Evolutionary conservation across 1,140 invertebrate species (phyloP), one percentile per base, ranked within the genome.

Genomic region (Drosophila nebulosa): DNA sequence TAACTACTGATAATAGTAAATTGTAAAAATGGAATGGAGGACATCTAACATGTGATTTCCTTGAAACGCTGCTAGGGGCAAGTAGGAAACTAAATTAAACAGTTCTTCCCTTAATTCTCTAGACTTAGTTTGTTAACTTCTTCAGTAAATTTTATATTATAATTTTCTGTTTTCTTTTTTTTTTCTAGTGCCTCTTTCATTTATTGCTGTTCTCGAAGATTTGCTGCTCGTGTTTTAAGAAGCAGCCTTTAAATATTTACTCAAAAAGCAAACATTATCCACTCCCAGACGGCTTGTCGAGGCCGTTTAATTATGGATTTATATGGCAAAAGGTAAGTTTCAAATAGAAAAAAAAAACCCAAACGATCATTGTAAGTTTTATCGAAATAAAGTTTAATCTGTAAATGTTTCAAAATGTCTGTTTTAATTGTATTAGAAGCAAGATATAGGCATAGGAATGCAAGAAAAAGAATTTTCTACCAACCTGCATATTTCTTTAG

Each of bases 241-340:
- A 70, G 73, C 77, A 66, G 69, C 9, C 55, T 65, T 18, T 27
- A 18, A 46, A 35, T 10, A 46, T 21, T 5, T 57, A 50, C 27
- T 27, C 36, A 70, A 66, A 2, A 3, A 18, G 26, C 7, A 21
- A 26, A 50, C 46, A 12, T 39, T 61, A 55, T 64, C 51, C 12
- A 46, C 64, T 57, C 42, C 55, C 55, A 50, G 74, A 74, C 86
- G 86, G 86, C 86, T 74, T 50, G n/a, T 64, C 30, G 57, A 69
- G 68, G 86, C 86, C 86, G 86, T 86, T 65, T 70, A 86, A 90
- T 86, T 83, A 90, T 90, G 86, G 86, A 89, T 86, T 76, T 77
- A 71, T 66, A 86, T 83, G 60, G 55, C 74, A 79, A 81, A 53
- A 79, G 80, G 86, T 90, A 52, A 80, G 85, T 73, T 35, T 51